Evolutionary conservation across 2,888 invertebrate genomes (phyloP).

Genomic region (Polydrusus cervinus): DNA sequence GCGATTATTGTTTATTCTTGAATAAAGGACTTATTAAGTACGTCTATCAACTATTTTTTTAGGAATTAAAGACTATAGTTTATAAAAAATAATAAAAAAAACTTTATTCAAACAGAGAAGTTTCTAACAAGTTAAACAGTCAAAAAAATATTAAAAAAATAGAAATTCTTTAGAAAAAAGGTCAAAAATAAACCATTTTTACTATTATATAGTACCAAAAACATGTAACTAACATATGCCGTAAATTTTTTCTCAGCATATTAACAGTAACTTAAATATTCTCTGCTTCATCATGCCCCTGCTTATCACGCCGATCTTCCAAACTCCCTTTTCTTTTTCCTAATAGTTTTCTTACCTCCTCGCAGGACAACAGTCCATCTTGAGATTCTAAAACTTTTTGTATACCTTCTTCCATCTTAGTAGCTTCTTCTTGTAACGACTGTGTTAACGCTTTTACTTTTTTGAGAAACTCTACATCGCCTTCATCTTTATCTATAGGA

Average conservation of each 20-base stretch:
- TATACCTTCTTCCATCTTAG: neutral
- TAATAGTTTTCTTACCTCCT: neutral
- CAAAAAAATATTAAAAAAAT: conserved; percentile 4
- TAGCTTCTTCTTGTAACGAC: neutral
- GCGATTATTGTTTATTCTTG: neutral
- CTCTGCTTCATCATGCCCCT: neutral
- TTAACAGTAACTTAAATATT: too few species aligned
- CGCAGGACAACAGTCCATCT: neutral
- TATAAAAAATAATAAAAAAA: conserved; percentile 9
- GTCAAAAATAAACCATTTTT: neutral
- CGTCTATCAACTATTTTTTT: neutral
- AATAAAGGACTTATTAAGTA: neutral
- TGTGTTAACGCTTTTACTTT: neutral
- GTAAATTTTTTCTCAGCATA: too few species aligned
- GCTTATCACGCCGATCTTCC: neutral
- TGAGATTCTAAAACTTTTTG: conserved; percentile 1
- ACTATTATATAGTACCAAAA: neutral
- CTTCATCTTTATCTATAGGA: neutral
- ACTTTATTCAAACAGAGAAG: conserved; percentile 12
- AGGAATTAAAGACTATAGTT: neutral
- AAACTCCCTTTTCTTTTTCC: neutral
- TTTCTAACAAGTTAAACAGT: neutral
- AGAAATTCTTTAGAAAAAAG: neutral
- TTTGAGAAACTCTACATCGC: neutral
- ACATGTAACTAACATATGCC: too few species aligned